These are phyloP conservation scores for Clinocottus analis DNA, from an alignment of 2,113 vertebrate species.

Conservation along the genomic window DNA sequence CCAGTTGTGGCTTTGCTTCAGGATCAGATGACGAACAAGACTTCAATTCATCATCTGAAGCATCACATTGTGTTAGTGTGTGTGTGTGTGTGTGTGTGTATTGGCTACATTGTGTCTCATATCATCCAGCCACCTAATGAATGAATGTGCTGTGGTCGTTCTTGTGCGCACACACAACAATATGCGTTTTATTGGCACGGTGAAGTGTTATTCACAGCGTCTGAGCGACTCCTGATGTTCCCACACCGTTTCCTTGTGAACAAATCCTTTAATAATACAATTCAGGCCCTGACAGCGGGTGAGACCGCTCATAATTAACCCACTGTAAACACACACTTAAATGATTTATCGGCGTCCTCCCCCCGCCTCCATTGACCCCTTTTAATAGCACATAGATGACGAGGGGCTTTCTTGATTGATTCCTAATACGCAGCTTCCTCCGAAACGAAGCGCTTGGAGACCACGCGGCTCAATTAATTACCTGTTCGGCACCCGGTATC, in stretches of 20 bases:
- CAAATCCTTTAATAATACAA: not conserved
- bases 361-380: slow-evolving; percentile 22
- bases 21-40: slow-evolving; percentile 11
- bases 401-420: slow-evolving; percentile 22
- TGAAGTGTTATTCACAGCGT: slow-evolving; percentile 6
- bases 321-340: slow-evolving; percentile 15
- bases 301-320: slow-evolving; percentile 6
- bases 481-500: not conserved
- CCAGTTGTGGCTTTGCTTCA: slow-evolving; percentile 23
- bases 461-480: slow-evolving; percentile 28
- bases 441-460: slow-evolving; percentile 10
- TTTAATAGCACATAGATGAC: slow-evolving; percentile 1
- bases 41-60: slow-evolving; percentile 5
- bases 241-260: slow-evolving; percentile 10
- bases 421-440: not conserved
- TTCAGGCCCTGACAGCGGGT: not conserved
- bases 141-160: not conserved
- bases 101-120: no score
- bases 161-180: not conserved
- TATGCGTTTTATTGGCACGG: not conserved
- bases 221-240: not conserved
- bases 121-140: not conserved
- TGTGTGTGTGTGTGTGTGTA: not conserved
- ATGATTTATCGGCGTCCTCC: not conserved
- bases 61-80: not conserved